phyloP scores from a whole-genome alignment of 1,140 invertebrate genomes.

The Panagrolaimus sp. region DNA sequence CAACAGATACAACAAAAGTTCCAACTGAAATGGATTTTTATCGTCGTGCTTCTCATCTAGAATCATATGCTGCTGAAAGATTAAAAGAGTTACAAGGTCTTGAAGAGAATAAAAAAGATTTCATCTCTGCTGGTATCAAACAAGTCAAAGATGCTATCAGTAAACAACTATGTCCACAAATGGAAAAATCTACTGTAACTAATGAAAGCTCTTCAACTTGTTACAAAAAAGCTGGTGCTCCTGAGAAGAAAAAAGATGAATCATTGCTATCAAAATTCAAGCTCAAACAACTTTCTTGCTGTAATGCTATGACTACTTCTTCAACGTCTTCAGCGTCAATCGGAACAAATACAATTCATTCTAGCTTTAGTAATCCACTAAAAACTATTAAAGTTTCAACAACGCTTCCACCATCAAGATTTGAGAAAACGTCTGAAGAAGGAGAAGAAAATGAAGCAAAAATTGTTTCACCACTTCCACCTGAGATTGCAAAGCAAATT shows the following conservation, averaged over 20 bases:
- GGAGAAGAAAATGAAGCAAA: not conserved
- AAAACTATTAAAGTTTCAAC: not conserved
- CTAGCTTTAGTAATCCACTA: not conserved
- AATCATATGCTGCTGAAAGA: slow-evolving; percentile 19
- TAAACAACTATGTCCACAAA: not conserved
- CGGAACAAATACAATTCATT: slow-evolving; percentile 15
- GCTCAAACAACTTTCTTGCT: slow-evolving; percentile 20
- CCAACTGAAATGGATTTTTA: slow-evolving; percentile 26
- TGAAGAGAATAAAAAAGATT: slow-evolving; percentile 19
- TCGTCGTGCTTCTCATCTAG: slow-evolving; percentile 21
- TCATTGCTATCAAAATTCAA: slow-evolving; percentile 14
- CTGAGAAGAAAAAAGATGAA: not conserved
- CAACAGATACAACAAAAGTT: slow-evolving; percentile 5
- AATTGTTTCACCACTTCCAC: not conserved
- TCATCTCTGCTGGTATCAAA: not conserved
- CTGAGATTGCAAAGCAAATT: slow-evolving; percentile 5
- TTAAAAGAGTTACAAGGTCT: slow-evolving; percentile 11
- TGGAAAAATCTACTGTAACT: not conserved
- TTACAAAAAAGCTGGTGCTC: not conserved
- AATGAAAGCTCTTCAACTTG: not conserved
- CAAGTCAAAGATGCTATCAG: slow-evolving; percentile 3
- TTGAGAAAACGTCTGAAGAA: not conserved
- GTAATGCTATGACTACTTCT: slow-evolving; percentile 7
- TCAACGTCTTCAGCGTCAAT: slow-evolving; percentile 11
- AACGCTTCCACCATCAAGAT: too few relatives aligned